Evolutionary conservation across 2,888 invertebrate species (phyloP).

Genomic region (Pardosa pseudoannulata): DNA sequence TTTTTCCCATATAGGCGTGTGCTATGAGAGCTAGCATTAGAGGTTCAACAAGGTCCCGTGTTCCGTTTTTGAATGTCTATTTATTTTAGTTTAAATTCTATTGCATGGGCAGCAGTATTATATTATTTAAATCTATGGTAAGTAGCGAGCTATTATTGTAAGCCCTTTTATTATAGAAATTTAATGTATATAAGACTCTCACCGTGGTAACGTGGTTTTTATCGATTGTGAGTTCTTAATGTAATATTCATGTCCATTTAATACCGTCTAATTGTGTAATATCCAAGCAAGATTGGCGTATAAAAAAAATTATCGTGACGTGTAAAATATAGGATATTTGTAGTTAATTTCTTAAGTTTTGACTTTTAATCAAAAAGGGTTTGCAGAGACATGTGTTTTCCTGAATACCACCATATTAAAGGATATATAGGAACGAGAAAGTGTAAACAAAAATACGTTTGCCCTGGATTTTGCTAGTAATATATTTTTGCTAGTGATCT

Average conservation of each 20-base stretch:
- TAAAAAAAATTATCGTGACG: no score
- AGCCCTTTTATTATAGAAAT: background rate
- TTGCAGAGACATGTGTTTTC: no score
- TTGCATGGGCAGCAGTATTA: constrained; percentile 17
- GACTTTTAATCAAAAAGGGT: no score
- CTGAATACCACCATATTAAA: no score
- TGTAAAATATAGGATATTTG: no score
- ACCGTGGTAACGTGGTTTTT: constrained; percentile 2
- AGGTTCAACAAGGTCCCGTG: background rate
- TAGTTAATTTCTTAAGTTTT: no score
- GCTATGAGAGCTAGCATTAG: background rate
- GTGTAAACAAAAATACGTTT: no score
- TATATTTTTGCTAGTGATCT: no score
- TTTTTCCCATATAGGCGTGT: constrained; percentile 55
- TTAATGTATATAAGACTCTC: background rate
- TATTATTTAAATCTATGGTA: constrained; percentile 48
- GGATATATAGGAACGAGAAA: no score
- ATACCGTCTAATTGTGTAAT: background rate
- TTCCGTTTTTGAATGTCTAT: background rate
- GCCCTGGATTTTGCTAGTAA: no score
- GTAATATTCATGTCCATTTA: background rate
- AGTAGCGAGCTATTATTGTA: constrained; percentile 12
- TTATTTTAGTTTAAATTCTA: background rate
- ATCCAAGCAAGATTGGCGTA: no score
- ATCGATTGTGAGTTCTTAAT: constrained; percentile 8